Evolutionary conservation across 2,888 invertebrate species (phyloP), one percentile per base, ranked within the genome.

Genomic region (Nymphalis polychloros): DNA sequence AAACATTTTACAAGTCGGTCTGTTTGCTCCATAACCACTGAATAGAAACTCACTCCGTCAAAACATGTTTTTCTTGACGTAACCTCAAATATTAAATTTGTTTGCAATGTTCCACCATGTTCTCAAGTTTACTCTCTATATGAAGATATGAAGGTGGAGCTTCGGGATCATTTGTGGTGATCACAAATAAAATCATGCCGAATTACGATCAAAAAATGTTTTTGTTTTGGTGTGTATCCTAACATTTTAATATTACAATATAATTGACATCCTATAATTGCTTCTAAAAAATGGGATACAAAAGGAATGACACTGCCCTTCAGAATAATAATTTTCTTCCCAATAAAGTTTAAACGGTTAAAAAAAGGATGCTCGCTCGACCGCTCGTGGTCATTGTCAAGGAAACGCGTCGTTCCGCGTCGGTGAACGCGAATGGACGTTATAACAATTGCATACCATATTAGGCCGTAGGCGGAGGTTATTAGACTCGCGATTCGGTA

Each of bases 311-410:
- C 31, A 13, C 0, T 1, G 7, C 8, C 6, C 8, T n/a, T 41
- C 13, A 13, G 41, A 41, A 13, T 13, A 13, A 27, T 19, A 19
- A 19, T 35, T 41, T 57, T 16, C 35, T 35, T 41, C 35, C 41
- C 19, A 57, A 13, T 5, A 8, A 4, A 35, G 35, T 57, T 57
- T 41, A 19, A 57, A 20, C 41, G 35, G 35, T 41, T 57, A 10
- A 41, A 63, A 31, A n/a, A n/a, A 65, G 63, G 67, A 41, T 57
- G 57, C 27, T 57, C 71, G 73, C 64, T 67, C 67, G 72, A 71
- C 70, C 68, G 74, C 72, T 46, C 74, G 55, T 68, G 73, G 70
- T 73, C 75, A 75, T 66, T 73, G 73, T 68, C 75, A 73, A 75
- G 73, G 75, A 69, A 71, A 72, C 63, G 50, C 60, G 27, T 62